Base-by-base conservation (phyloP, 2,888 invertebrate genomes). In the Torymus auratus region DNA sequence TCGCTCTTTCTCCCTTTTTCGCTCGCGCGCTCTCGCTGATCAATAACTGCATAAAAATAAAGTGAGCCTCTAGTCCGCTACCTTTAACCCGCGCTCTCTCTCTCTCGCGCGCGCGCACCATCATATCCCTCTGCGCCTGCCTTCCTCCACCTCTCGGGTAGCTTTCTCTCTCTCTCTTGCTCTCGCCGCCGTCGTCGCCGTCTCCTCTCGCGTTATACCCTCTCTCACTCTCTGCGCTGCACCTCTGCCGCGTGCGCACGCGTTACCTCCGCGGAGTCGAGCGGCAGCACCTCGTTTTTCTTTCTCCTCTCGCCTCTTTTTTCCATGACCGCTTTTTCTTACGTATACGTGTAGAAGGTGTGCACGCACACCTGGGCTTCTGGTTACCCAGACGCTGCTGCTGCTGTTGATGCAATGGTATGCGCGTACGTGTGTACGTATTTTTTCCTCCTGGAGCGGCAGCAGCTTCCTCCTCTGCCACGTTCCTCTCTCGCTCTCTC, bases 41-140 rank as follows among this genome's bases (percentile, higher is more conserved):
- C 90, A 90, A 90, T 91, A 91, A 90, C 90, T 91, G 90, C 90
- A 91, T 91, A 90, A 90, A 91, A 90, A 90, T 90, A 91, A 90
- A 90, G 89, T 88, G 89, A 89, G 89, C 88, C 89, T 90, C 89
- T 89, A 88, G 90, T 89, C 89, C 75, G 65, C 60, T 89, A 89
- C 89, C 89, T 90, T 90, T 89, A 89, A 89, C 89, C 88, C 89
- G 88, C 88, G 85, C 84, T 75, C 79, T 85, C 60, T n/a, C 14
- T 28, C 10, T n/a, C 41, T 15, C 28, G 1, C 60, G 11, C 58
- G 12, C 72, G 61, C 82, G 73, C 76, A 73, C 82, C 74, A 68
- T 78, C 82, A 80, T 82, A 80, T 81, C 77, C 53, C 80, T 69
- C 74, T 61, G 78, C 64, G 74, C 71, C 80, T 74, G 65, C 41